Conservation (phyloP, 2,797 vertebrate species). For the Poecile montanus region DNA sequence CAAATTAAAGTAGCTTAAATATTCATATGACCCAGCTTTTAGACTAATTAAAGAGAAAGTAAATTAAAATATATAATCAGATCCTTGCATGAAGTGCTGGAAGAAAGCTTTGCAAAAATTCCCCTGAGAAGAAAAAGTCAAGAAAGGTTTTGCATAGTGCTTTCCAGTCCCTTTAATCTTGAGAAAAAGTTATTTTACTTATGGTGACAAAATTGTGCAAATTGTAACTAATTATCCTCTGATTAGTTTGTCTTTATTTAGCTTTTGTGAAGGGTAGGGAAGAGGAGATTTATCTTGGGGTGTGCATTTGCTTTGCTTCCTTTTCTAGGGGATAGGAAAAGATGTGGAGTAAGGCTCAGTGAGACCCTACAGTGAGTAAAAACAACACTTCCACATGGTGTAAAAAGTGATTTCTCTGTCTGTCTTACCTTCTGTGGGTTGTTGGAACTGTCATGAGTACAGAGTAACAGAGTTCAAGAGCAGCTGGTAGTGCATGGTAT, state of each 20-base stretch:
- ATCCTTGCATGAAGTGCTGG: conserved; percentile 5
- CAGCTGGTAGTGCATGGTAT: not conserved
- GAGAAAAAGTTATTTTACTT: not conserved
- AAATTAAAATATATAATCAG: conserved; percentile 56
- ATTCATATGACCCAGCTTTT: conserved; percentile 60
- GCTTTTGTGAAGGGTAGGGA: not conserved
- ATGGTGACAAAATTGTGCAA: conserved; percentile 44
- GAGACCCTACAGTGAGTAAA: not conserved
- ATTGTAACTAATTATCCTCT: conserved; percentile 8
- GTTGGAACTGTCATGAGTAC: not conserved
- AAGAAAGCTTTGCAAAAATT: conserved; percentile 43
- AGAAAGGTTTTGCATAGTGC: not conserved
- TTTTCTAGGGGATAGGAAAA: not conserved
- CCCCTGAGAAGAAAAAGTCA: conserved; percentile 35
- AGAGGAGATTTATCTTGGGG: not conserved
- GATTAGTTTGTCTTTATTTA: not conserved
- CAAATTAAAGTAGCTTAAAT: conserved; percentile 56
- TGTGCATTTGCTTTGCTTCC: not conserved
- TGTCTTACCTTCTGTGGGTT: not conserved
- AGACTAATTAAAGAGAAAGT: conserved; percentile 47
- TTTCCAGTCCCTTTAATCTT: conserved; percentile 34
- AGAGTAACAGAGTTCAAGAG: not conserved
- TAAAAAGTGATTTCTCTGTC: not conserved
- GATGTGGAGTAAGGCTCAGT: not conserved
- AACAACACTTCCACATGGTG: not conserved